Conservation (phyloP, 2,888 invertebrate species). For the Polydrusus cervinus region DNA sequence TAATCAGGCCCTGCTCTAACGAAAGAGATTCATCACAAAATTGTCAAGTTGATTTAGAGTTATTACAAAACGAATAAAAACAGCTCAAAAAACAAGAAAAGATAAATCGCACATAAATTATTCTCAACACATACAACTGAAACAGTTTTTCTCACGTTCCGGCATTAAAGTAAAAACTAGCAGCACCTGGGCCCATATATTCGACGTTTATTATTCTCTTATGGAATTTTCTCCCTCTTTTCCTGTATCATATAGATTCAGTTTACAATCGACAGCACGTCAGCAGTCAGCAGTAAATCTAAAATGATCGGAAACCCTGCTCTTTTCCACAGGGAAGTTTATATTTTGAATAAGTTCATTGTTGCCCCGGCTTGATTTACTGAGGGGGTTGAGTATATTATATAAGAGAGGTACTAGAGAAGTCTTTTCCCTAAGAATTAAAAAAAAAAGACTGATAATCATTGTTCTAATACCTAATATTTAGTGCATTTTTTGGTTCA, state of each 20-base stretch:
- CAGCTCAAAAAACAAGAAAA: neutral
- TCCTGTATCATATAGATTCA: constrained; percentile 32
- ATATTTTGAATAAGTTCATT: constrained; percentile 31
- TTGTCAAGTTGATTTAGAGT: too few species aligned
- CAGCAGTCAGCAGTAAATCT: constrained; percentile 53
- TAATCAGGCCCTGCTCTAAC: too few species aligned
- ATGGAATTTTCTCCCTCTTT: constrained; percentile 34
- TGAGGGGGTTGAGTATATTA: too few species aligned
- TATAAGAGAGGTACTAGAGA: too few species aligned
- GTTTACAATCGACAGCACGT: constrained; percentile 47
- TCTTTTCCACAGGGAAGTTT: constrained; percentile 41
- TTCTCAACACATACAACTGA: constrained; percentile 30
- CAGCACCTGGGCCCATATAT: constrained; percentile 32
- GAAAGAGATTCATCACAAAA: too few species aligned
- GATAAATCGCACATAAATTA: constrained; percentile 12
- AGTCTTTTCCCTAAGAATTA: too few species aligned
- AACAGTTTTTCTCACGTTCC: constrained; percentile 39
- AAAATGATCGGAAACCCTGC: constrained; percentile 39
- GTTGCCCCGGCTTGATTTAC: neutral
- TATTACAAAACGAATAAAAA: too few species aligned
- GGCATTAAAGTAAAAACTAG: constrained; percentile 39
- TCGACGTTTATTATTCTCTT: constrained; percentile 32
- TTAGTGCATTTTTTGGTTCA: too few species aligned
- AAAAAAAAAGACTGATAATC: too few species aligned
- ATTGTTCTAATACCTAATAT: too few species aligned